phyloP scores from a whole-genome alignment of 92 coral and sea anemone species.

The Umimayanthus kanabou region DNA sequence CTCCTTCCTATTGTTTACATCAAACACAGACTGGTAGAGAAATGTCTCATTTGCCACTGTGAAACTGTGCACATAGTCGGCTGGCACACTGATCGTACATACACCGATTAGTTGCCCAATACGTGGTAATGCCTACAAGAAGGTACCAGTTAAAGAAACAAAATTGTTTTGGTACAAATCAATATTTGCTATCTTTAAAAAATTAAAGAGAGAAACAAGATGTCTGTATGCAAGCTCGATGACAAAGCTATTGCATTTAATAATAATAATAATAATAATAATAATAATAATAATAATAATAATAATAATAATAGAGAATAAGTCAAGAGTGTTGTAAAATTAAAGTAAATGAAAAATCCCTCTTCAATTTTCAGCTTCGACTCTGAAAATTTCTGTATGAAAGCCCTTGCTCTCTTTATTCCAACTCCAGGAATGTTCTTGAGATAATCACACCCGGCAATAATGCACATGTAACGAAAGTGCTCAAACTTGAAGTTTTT shows the following conservation, averaged over 20 bases:
- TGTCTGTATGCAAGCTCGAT: too few species aligned
- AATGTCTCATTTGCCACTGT: conserved; percentile 43
- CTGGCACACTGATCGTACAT: conserved; percentile 22
- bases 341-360: conserved; percentile 16
- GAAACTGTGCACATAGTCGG: neutral
- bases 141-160: neutral
- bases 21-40: conserved; percentile 45
- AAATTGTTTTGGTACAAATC: neutral
- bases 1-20: conserved; percentile 29
- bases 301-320: neutral
- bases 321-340: neutral
- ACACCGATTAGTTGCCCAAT: conserved; percentile 44
- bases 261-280: neutral
- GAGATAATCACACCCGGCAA: conserved; percentile 47
- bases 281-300: neutral
- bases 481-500: conserved; percentile 36
- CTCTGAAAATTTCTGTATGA: conserved; percentile 45
- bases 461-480: conserved; percentile 43
- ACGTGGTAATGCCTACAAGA: conserved; percentile 44
- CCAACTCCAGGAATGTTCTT: conserved; percentile 43
- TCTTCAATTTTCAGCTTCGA: conserved; percentile 45
- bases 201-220: neutral
- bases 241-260: too few species aligned
- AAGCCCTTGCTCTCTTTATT: conserved; percentile 34
- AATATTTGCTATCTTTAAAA: neutral